Evolutionary conservation across 2,888 invertebrate species (phyloP).

Genomic region (Lypha dubia): DNA sequence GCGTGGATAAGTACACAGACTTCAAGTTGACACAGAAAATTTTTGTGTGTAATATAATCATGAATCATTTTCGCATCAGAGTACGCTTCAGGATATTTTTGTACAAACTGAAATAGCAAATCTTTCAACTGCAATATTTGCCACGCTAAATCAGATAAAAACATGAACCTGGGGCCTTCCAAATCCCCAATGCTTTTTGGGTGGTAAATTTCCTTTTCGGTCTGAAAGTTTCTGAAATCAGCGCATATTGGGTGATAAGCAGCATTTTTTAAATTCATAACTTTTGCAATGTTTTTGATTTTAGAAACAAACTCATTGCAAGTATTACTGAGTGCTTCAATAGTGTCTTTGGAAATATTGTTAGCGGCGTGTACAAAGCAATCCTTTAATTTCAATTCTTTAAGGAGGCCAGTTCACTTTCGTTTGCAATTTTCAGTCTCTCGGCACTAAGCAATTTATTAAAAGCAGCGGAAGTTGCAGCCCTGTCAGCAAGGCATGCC

Average conservation of each 20-base stretch:
- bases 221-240: neutral
- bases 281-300: slow-evolving; percentile 40
- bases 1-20: slow-evolving; percentile 44
- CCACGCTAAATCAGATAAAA: no score
- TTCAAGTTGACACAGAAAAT: slow-evolving; percentile 41
- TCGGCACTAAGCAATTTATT: slow-evolving; percentile 53
- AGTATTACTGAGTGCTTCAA: slow-evolving; percentile 34
- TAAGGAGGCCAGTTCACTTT: no score
- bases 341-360: slow-evolving; percentile 47
- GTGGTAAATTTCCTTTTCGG: no score
- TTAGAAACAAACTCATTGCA: slow-evolving; percentile 4
- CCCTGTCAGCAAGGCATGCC: slow-evolving; percentile 46
- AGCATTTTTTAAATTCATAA: slow-evolving; percentile 48
- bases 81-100: slow-evolving; percentile 27
- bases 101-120: neutral
- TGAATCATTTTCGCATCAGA: slow-evolving; percentile 26
- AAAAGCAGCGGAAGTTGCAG: slow-evolving; percentile 47
- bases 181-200: no score
- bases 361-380: slow-evolving; percentile 51
- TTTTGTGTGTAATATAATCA: slow-evolving; percentile 24
- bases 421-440: slow-evolving; percentile 30
- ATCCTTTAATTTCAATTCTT: slow-evolving; percentile 18
- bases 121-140: no score
- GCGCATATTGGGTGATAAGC: slow-evolving; percentile 30
- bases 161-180: no score